Percentiles rank a stretch among this genome's conserved stretches.
phyloP scores from a whole-genome alignment of 2,888 invertebrate genomes.

The Tethea ocularis region DNA sequence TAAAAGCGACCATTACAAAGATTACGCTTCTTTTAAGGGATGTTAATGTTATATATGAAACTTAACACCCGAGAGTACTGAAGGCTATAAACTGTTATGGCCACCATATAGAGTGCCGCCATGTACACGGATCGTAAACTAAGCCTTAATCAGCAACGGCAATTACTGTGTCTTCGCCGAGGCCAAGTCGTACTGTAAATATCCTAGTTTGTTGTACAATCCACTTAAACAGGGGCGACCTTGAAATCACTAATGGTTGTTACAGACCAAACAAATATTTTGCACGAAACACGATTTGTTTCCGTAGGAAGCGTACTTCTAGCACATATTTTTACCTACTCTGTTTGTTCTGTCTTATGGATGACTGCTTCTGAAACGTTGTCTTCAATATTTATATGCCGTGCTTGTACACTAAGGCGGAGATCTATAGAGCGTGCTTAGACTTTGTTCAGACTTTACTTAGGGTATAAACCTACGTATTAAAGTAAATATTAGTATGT shows the following conservation, averaged over 20 bases:
- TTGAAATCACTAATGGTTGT: conserved; percentile 32
- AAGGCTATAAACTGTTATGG: conserved; percentile 54
- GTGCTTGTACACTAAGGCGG: too few relatives aligned
- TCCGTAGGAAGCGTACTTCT: conserved; percentile 5
- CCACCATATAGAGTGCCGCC: conserved; percentile 29
- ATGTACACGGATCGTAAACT: conserved; percentile 49
- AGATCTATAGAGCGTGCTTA: too few relatives aligned
- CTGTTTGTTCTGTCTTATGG: neutral
- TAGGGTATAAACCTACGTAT: too few relatives aligned
- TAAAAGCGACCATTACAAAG: neutral
- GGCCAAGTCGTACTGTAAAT: conserved; percentile 42
- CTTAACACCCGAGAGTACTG: conserved; percentile 43
- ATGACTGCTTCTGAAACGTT: too few relatives aligned
- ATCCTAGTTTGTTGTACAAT: conserved; percentile 41
- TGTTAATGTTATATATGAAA: conserved; percentile 39
- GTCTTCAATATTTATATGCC: neutral
- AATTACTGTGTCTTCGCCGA: conserved; percentile 52
- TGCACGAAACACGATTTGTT: conserved; percentile 1
- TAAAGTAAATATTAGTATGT: too few relatives aligned
- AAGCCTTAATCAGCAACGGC: conserved; percentile 56
- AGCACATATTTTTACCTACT: neutral
- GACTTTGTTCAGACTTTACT: too few relatives aligned
- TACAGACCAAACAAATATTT: conserved; percentile 34
- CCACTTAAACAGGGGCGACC: conserved; percentile 21
- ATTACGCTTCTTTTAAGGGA: conserved; percentile 29